A percentile compares a stretch with the other conserved stretches of the same genome.
phyloP scores from a whole-genome alignment of 2,888 invertebrate species.

The Coelinius sp. region DNA sequence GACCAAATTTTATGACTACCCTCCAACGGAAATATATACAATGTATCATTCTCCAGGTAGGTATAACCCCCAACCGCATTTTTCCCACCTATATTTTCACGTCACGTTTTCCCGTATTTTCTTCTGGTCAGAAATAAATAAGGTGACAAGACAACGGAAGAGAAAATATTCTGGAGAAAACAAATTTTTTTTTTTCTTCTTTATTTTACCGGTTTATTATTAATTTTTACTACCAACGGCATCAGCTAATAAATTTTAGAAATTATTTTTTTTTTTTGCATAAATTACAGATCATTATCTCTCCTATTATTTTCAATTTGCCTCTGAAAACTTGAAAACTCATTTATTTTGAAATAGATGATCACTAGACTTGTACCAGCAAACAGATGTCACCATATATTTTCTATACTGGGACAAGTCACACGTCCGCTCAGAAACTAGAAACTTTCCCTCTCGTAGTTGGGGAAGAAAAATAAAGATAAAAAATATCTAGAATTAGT shows the following conservation, averaged over 20 bases:
- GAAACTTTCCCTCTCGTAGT: not conserved
- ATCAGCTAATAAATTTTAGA: no score
- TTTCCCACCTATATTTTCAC: not conserved
- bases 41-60: conserved; percentile 5
- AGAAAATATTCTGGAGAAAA: not conserved
- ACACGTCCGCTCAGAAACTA: not conserved
- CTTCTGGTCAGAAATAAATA: not conserved
- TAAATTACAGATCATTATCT: conserved; percentile 2
- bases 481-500: not conserved
- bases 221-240: not conserved
- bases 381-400: conserved; percentile 19
- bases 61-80: not conserved
- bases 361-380: not conserved
- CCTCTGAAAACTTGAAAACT: not conserved
- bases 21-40: conserved; percentile 1
- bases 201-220: not conserved
- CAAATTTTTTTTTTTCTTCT: no score
- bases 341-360: conserved; percentile 6
- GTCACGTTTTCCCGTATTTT: not conserved
- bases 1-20: conserved; percentile 33
- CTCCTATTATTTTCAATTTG: not conserved
- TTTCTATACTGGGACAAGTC: not conserved
- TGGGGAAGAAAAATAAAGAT: not conserved
- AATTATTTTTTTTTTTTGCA: not conserved
- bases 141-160: not conserved